These are phyloP conservation scores for Branchipolynoe longqiensis DNA, from an alignment of 2,888 invertebrate genomes.

Conservation along the genomic window DNA sequence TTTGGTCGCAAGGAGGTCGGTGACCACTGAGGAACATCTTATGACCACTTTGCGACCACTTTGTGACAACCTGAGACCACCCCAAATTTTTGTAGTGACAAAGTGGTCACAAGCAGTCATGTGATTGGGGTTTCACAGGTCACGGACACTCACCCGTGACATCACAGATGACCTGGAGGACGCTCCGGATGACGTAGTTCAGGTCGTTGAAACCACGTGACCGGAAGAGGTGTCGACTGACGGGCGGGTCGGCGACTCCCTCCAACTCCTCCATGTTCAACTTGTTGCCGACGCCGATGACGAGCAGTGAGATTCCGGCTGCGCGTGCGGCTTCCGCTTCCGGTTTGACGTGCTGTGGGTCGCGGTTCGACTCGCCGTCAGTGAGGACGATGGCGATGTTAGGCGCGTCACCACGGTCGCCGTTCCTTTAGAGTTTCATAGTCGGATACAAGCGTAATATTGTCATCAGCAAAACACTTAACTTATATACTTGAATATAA, in stretches of 20 bases:
- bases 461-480: background rate
- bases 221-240: conserved; percentile 22
- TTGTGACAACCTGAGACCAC: no score
- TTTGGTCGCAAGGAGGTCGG: no score
- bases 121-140: background rate
- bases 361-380: conserved; percentile 53
- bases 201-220: conserved; percentile 41
- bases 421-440: background rate
- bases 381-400: conserved; percentile 55
- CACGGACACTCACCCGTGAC: background rate
- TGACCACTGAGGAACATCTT: no score
- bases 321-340: conserved; percentile 1
- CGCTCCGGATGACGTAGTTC: conserved; percentile 15
- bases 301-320: conserved; percentile 37
- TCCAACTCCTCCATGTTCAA: conserved; percentile 35
- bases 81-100: no score
- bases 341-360: background rate
- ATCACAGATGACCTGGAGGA: conserved; percentile 13
- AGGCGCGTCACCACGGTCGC: conserved; percentile 33
- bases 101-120: no score
- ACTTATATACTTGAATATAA: background rate
- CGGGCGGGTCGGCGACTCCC: conserved; percentile 19
- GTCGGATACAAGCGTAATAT: background rate
- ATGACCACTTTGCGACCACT: no score
- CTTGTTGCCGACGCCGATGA: conserved; percentile 43